phyloP scores from a whole-genome alignment of 2,113 vertebrate genomes.

The Pomatorhinus ruficollis region DNA sequence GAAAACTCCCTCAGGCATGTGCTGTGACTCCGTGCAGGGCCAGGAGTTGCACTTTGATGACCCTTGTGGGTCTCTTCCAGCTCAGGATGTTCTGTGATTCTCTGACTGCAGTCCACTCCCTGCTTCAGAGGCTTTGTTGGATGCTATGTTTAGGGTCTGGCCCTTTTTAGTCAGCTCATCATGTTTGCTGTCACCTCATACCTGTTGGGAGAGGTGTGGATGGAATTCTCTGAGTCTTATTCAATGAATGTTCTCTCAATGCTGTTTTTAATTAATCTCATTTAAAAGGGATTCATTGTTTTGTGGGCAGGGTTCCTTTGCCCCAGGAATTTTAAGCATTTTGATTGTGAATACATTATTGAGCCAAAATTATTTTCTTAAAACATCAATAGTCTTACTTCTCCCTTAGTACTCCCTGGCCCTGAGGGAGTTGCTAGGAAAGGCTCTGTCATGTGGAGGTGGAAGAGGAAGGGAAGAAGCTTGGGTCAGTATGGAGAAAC shows the following conservation, averaged over 20 bases:
- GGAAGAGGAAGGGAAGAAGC: neutral
- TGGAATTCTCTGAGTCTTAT: neutral
- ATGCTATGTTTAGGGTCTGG: neutral
- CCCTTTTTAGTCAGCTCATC: neutral
- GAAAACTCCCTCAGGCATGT: neutral
- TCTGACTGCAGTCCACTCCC: neutral
- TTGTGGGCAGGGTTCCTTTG: neutral
- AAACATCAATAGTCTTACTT: neutral
- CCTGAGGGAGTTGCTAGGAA: neutral
- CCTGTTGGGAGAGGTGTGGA: conserved; percentile 27
- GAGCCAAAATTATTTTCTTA: neutral
- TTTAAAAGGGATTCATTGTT: conserved; percentile 29
- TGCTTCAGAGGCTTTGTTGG: neutral
- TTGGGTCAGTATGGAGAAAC: neutral
- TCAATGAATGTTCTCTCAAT: neutral
- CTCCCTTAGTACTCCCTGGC: neutral
- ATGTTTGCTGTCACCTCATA: neutral
- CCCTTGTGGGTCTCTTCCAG: neutral
- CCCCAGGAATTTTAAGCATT: conserved; percentile 25
- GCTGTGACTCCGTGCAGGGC: neutral
- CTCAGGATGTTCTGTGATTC: neutral
- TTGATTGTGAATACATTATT: neutral
- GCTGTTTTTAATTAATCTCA: conserved; percentile 12
- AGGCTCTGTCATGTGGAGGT: neutral
- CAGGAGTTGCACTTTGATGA: neutral